phyloP scores from a whole-genome alignment of 2,113 vertebrate genomes.

The Pyrgilauda ruficollis region DNA sequence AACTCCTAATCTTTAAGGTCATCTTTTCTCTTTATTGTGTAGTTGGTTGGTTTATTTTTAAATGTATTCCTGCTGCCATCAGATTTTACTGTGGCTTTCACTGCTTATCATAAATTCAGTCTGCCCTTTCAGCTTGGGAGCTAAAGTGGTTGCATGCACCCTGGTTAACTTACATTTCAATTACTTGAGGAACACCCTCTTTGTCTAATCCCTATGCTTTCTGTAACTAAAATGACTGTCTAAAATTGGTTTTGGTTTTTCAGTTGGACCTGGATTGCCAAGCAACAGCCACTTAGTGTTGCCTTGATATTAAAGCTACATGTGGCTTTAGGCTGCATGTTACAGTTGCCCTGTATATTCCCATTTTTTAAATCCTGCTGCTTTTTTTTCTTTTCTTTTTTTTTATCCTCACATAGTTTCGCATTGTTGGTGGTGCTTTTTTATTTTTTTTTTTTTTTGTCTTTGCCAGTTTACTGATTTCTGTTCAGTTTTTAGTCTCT shows the following conservation, averaged over 20 bases:
- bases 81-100: constrained; percentile 26
- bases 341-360: neutral
- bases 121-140: constrained; percentile 2
- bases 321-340: neutral
- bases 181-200: constrained; percentile 12
- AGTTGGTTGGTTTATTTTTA: constrained; percentile 19
- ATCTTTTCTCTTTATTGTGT: constrained; percentile 7
- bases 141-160: neutral
- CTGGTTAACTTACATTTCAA: constrained; percentile 18
- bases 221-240: constrained; percentile 21
- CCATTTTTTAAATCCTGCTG: neutral
- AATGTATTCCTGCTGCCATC: constrained; percentile 9
- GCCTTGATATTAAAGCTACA: neutral
- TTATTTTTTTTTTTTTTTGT: neutral
- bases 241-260: constrained; percentile 30
- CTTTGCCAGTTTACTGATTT: neutral
- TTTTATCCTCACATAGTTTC: neutral
- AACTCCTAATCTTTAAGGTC: neutral
- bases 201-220: constrained; percentile 13
- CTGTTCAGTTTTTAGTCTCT: neutral
- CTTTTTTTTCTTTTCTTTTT: neutral
- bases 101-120: constrained; percentile 49
- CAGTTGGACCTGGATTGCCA: neutral
- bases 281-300: neutral
- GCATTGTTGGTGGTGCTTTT: neutral